Base-by-base conservation (phyloP, 2,113 vertebrate genomes). In the Psittacus erithacus region DNA sequence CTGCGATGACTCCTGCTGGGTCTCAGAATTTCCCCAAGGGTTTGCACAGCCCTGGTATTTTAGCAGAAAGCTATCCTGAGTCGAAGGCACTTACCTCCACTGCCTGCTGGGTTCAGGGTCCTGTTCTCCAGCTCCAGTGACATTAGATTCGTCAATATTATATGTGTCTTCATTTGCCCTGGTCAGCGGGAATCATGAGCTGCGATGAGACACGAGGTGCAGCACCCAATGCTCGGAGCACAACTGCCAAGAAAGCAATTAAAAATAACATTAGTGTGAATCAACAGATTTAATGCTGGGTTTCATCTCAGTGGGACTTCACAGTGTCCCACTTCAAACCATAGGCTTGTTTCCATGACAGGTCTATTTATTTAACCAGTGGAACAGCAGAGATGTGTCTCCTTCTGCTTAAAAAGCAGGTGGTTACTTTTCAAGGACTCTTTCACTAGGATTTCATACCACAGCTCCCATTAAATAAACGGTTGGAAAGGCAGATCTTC, bases 391-490 rank as follows among this genome's bases (percentile, higher is more conserved):
- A 93, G 46, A 68, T 49, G 69, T 68, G 73, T 43, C 85, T 91
- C 80, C 17, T 85, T 90, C n/a, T 4, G 5, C 73, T 86, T 81
- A 20, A 90, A 80, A 90, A 80, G 39, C 65, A 80, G 39, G 65
- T 55, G 81, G 77, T 55, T 94, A 44, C 80, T 86, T 91, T 88
- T 78, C 76, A 89, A 97, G 82, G 98, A 97, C 20, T 98, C 96
- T 95, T 99, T 98, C 86, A 86, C 95, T 97, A 98, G 98, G 94
- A 98, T 98, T 95, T 98, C 97, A 25, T 98, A 98, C 81, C 91
- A 96, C 24, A 97, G 96, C 17, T 90, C 89, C 7, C 89, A 6
- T 57, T 92, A 96, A 52, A 98, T 97, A 74, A 24, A n/a, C 97
- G 98, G 92, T 97, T 99, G 39, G 94, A 93, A 59, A 99, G 97